Conservation (phyloP, 37 sponge, comb jelly and placozoan genomes). For the Haliclona indistincta region DNA sequence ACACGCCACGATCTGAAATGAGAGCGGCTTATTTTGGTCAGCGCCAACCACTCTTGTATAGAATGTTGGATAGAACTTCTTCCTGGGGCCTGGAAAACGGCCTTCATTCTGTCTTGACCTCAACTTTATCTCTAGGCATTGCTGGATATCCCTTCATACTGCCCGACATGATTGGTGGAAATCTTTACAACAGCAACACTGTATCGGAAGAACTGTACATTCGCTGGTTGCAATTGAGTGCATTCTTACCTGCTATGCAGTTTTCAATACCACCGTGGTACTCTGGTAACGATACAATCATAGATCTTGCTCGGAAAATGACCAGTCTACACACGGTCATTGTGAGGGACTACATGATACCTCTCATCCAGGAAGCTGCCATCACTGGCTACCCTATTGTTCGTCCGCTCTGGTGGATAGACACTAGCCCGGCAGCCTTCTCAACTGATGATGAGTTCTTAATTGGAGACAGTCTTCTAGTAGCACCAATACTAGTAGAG, state of each 20-base stretch:
- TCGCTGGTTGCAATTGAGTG: constrained; percentile 76
- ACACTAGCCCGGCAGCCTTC: constrained; percentile 12
- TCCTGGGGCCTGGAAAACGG: constrained; percentile 73
- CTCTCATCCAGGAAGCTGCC: constrained; percentile 14
- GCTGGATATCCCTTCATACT: constrained; percentile 81
- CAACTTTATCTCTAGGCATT: constrained; percentile 72
- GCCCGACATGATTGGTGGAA: constrained; percentile 81
- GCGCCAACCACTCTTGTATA: constrained; percentile 47
- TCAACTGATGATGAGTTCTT: constrained; percentile 70
- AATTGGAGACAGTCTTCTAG: constrained; percentile 76
- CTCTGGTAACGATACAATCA: constrained; percentile 6
- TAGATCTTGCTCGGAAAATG: constrained; percentile 20
- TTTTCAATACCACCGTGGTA: constrained; percentile 78
- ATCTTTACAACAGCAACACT: neutral
- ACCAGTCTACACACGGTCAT: constrained; percentile 33
- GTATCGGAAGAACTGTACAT: constrained; percentile 60
- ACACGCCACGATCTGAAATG: constrained; percentile 39
- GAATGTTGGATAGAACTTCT: constrained; percentile 50
- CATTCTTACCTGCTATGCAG: constrained; percentile 86
- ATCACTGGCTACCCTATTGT: constrained; percentile 65
- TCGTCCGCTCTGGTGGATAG: constrained; percentile 92
- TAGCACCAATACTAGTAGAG: constrained; percentile 60
- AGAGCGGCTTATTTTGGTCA: constrained; percentile 81
- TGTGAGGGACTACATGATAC: neutral
- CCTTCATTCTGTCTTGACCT: constrained; percentile 69